Evolutionary conservation across 2,888 invertebrate species (phyloP), one percentile per base, ranked within the genome.

Genomic region (Dyspetes luteomarginatus): DNA sequence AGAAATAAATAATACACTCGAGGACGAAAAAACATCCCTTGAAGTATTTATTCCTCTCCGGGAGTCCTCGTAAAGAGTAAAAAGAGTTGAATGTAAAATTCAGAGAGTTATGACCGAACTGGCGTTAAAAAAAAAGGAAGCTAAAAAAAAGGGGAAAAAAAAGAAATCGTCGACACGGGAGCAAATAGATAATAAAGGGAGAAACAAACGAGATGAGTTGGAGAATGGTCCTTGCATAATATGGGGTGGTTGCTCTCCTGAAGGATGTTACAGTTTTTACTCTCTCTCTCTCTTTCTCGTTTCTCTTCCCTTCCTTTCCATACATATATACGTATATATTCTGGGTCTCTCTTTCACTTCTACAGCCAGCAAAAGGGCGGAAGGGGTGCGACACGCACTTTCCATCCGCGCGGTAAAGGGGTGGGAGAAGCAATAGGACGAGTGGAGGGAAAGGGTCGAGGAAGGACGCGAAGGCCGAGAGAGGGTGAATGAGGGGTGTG

Each of bases 401-500:
- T 71, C 41, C 77, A 64, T 75, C 64, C 58, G 71, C 69, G 72
- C 62, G 17, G 45, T 74, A 81, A 71, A 52, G 19, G 56, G 45
- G 58, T 56, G 41, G 24, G 26, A 19, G 36, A 9, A 19, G 26
- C 43, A 30, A 48, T 41, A 62, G 79, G 43, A 76, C 60, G 50
- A 48, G 48, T 7, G 60, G 73, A 64, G 83, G 80, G 76, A 78
- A 67, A 82, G 82, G 81, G 76, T 79, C 79, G 50, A 58, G 78
- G 65, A 79, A 69, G 72, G 68, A 79, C 82, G 82, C 81, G 82
- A 67, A 79, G 82, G 82, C 82, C 76, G 82, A 84, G 52, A 68
- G 69, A 45, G 64, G 52, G 52, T 41, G 71, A 36, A 73, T 64
- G 67, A 86, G 86, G 87, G 85, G 87, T 87, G 87, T 85, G 88